A percentile compares a stretch with the other conserved stretches of the same genome.
Evolutionary conservation across 1,140 invertebrate genomes (phyloP).

Genomic region (Cotesia vestalis): DNA sequence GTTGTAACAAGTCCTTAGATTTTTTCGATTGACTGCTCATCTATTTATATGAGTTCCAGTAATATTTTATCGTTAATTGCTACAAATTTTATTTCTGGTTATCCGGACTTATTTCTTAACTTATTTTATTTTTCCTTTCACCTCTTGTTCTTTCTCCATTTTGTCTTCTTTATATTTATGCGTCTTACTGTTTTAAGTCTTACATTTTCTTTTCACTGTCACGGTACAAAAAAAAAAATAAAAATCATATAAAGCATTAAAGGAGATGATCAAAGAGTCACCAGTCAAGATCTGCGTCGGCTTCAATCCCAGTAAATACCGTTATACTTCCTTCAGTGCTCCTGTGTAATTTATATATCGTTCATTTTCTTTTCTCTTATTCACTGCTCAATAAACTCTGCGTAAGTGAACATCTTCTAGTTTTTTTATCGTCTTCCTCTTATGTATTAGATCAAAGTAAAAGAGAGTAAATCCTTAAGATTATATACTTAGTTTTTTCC

Average conservation of each 20-base stretch:
- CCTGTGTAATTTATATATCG: conserved; percentile 59
- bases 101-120: conserved; percentile 36
- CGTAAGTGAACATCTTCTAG: conserved; percentile 3
- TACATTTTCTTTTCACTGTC: conserved; percentile 46
- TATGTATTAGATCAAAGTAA: no score
- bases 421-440: no score
- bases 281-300: conserved; percentile 39
- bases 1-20: conserved; percentile 52
- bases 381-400: conserved; percentile 26
- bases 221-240: conserved; percentile 34
- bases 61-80: conserved; percentile 60
- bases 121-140: conserved; percentile 21
- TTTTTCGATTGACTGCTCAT: conserved; percentile 58
- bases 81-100: conserved; percentile 57
- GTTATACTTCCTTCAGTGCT: conserved; percentile 50
- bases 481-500: no score
- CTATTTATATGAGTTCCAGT: conserved; percentile 54
- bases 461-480: no score
- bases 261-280: conserved; percentile 28
- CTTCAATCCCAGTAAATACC: conserved; percentile 41
- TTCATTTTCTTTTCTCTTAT: conserved; percentile 36
- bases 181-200: conserved; percentile 17
- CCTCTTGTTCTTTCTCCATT: conserved; percentile 8
- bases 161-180: conserved; percentile 18
- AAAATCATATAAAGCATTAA: conserved; percentile 3